Conservation (phyloP, 1,140 invertebrate genomes). For the Nymphalis io region DNA sequence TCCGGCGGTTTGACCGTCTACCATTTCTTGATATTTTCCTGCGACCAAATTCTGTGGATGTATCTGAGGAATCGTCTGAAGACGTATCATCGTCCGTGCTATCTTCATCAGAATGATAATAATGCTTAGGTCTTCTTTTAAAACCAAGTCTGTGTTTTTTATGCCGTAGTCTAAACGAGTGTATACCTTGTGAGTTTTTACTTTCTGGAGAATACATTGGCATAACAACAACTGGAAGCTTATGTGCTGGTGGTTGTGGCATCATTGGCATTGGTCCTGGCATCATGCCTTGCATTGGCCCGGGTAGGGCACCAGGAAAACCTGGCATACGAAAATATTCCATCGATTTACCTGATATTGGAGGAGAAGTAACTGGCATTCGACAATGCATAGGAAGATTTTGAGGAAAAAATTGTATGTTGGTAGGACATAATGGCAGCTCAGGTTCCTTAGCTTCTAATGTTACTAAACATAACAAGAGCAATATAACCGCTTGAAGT, state of each 20-base stretch:
- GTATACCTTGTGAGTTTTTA: slow-evolving; percentile 40
- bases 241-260: slow-evolving; percentile 54
- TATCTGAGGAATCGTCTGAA: slow-evolving; percentile 43
- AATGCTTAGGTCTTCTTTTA: slow-evolving; percentile 32
- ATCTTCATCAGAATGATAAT: slow-evolving; percentile 33
- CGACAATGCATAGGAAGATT: slow-evolving; percentile 71
- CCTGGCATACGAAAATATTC: slow-evolving; percentile 42
- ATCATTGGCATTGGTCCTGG: slow-evolving; percentile 38
- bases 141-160: slow-evolving; percentile 22
- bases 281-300: slow-evolving; percentile 32
- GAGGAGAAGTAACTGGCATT: slow-evolving; percentile 51
- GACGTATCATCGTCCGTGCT: slow-evolving; percentile 46
- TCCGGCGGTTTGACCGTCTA: slow-evolving; percentile 38
- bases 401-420: slow-evolving; percentile 67
- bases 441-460: slow-evolving; percentile 43
- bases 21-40: slow-evolving; percentile 44
- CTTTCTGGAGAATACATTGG: slow-evolving; percentile 68
- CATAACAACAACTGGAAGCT: slow-evolving; percentile 75
- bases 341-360: slow-evolving; percentile 40
- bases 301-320: slow-evolving; percentile 31
- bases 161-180: slow-evolving; percentile 24
- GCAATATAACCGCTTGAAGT: slow-evolving; percentile 16
- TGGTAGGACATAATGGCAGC: slow-evolving; percentile 64
- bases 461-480: slow-evolving; percentile 14
- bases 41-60: slow-evolving; percentile 46